Conservation (phyloP, 2,797 vertebrate genomes). For the Apogon talboti region DNA sequence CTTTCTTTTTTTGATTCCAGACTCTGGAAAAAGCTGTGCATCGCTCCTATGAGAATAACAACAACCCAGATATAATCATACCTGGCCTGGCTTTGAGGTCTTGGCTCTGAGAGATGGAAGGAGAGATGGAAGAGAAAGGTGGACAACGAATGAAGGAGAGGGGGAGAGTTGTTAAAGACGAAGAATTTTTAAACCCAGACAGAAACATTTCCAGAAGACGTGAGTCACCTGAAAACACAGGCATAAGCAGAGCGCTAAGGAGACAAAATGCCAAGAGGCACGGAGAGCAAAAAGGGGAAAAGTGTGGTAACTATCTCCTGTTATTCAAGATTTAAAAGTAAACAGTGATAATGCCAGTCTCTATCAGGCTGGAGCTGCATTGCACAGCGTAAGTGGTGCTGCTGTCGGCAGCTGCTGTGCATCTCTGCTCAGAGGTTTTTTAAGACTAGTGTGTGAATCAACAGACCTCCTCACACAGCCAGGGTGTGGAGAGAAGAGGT, state of each 20-base stretch:
- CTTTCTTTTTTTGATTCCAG: slow-evolving; percentile 34
- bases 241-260: slow-evolving; percentile 53
- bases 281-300: slow-evolving; percentile 38
- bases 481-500: slow-evolving; percentile 77
- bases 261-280: slow-evolving; percentile 53
- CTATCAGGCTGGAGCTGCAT: slow-evolving; percentile 8
- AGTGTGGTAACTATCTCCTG: slow-evolving; percentile 11
- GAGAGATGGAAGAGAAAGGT: slow-evolving; percentile 42
- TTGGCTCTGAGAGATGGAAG: slow-evolving; percentile 51
- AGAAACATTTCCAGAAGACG: slow-evolving; percentile 80
- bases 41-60: slow-evolving; percentile 66
- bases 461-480: slow-evolving; percentile 77
- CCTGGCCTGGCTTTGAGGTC: slow-evolving; percentile 70
- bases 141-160: slow-evolving; percentile 41
- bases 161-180: slow-evolving; percentile 70
- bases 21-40: slow-evolving; percentile 65
- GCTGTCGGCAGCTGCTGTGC: slow-evolving; percentile 53
- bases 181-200: slow-evolving; percentile 81
- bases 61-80: slow-evolving; percentile 75
- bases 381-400: slow-evolving; percentile 28
- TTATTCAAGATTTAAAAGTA: slow-evolving; percentile 13
- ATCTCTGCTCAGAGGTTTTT: slow-evolving; percentile 46
- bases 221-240: slow-evolving; percentile 77
- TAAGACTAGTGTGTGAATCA: slow-evolving; percentile 72
- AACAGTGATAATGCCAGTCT: slow-evolving; percentile 16